A percentile compares a stretch with the other conserved stretches of the same genome.
These are phyloP conservation scores for Homalodisca vitripennis DNA, from an alignment of 1,140 invertebrate genomes.

Conservation along the genomic window DNA sequence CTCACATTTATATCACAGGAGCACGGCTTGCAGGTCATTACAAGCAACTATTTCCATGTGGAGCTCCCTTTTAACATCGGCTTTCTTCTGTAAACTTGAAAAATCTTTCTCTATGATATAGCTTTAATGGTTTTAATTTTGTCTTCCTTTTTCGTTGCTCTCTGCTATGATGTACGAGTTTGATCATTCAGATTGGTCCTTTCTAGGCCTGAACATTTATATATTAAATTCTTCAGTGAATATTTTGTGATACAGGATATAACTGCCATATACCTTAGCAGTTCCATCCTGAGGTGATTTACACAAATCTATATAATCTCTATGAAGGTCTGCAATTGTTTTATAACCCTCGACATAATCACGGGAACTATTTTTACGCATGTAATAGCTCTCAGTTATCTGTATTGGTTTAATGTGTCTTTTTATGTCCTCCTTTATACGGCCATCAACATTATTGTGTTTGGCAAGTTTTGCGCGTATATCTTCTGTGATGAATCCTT, in stretches of 20 bases:
- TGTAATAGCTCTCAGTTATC: conserved; percentile 45
- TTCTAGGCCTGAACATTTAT: conserved; percentile 35
- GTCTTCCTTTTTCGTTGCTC: not conserved
- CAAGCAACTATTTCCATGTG: conserved; percentile 5
- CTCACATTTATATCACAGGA: conserved; percentile 26
- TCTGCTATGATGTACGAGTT: conserved; percentile 14
- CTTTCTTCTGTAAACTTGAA: not conserved
- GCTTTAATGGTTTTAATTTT: not conserved
- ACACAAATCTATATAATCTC: conserved; percentile 40
- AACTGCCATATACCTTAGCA: conserved; percentile 39
- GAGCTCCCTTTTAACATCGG: conserved; percentile 1
- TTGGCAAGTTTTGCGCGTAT: conserved; percentile 30
- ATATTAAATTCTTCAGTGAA: conserved; percentile 46
- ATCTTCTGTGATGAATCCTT: not conserved
- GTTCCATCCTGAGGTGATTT: conserved; percentile 23
- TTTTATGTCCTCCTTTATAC: conserved; percentile 42
- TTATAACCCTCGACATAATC: conserved; percentile 45
- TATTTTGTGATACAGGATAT: conserved; percentile 43
- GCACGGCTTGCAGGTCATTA: conserved; percentile 27
- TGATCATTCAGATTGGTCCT: conserved; percentile 38
- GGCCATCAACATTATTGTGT: conserved; percentile 40
- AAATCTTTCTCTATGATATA: conserved; percentile 28
- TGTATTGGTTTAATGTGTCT: conserved; percentile 46
- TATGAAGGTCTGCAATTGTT: too few species aligned
- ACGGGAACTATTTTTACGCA: conserved; percentile 41